Base-by-base conservation (phyloP, 2,113 vertebrate species). In the Pao palembangensis region DNA sequence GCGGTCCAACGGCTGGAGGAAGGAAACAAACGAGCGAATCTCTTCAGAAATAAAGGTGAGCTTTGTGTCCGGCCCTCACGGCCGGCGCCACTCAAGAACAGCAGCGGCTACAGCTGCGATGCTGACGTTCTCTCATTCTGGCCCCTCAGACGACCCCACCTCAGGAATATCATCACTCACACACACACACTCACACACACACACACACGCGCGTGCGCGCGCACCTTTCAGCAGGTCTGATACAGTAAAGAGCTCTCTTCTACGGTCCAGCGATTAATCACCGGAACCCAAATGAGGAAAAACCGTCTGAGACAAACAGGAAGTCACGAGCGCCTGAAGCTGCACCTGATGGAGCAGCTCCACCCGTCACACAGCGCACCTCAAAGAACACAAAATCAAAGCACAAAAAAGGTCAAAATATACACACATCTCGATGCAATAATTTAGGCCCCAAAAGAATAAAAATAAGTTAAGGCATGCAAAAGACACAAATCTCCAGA, bases 381-480 rank as follows among this genome's bases (percentile, higher is more conserved):
- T 83, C 69, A 78, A 78, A 64, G 51, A 55, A 53, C 55, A 62
- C 68, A 55, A 23, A 25, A 44, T 51, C 5, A 49, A 59, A 67
- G 43, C 48, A 48, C 16, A 61, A 66, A 64, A 64, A 81, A 67
- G 79, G 23, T 46, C 50, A 71, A 80, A 80, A 81, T 75, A 69
- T 73, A 67, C 55, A 67, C 55, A 80, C 70, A 78, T 73, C 76
- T 80, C 42, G 48, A 78, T 49, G 44, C 71, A 79, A 80, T 85
- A 69, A 76, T 54, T 72, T 72, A 67, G 58, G 65, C 61, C 58
- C 67, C 51, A 68, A 76, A 76, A 69, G 53, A 46, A 47, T 17
- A 47, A 47, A 75, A 76, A 86, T 84, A 78, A 86, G 84, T 83
- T 83, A 88, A 89, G 85, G 86, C 86, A 90, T 88, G 88, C 85